Base-by-base conservation (phyloP, 2,113 vertebrate genomes). In the Sebastes schlegelii region DNA sequence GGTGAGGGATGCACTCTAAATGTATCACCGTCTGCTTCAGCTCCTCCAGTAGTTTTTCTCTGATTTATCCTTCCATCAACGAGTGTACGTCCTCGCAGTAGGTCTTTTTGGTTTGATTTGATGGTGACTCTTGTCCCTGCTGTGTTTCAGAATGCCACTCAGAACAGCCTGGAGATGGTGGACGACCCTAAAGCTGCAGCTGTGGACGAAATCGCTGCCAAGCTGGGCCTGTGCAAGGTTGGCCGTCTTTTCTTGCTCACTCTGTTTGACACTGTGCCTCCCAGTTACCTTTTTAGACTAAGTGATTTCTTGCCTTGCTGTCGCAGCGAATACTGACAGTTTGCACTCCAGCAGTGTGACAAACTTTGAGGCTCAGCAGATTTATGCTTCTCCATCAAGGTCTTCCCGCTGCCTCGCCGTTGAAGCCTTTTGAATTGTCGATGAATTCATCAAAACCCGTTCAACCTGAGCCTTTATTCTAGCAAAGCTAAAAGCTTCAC, bases 161-260 rank as follows among this genome's bases (percentile, higher is more conserved):
- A 98, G 94, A 99, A 99, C 95, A 98, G 97, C 92, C 94, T 99
- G 94, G 97, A 99, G 86, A 94, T 99, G 91, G 93, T 99, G 66
- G 98, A 98, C 3, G 98, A 99, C 58, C 97, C 98, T 0, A 98
- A 97, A 92, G 98, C 98, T 2, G 96, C 96, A 71, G 96, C 97
- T 8, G 98, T 99, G 79, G 98, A 99, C 71, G 98, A 99, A 72
- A 98, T 98, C 0, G 98, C 98, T 2, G 96, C 97, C 67, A 99
- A 99, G 71, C 96, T 99, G 6, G 98, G 98, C 46, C 94, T 99
- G 17, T 95, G 96, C 79, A 99, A 99, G 98, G 98, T 98, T 69
- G 34, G 54, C 3, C 4, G 16, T 8, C 10, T 46, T 6, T 0
- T 57, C 12, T 14, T 6, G 4, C 19, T 51, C 12, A 2, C 48